Evolutionary conservation across 1,140 invertebrate genomes (phyloP), one percentile per base, ranked within the genome.

Genomic region (Cyrtorhinus lividipennis): DNA sequence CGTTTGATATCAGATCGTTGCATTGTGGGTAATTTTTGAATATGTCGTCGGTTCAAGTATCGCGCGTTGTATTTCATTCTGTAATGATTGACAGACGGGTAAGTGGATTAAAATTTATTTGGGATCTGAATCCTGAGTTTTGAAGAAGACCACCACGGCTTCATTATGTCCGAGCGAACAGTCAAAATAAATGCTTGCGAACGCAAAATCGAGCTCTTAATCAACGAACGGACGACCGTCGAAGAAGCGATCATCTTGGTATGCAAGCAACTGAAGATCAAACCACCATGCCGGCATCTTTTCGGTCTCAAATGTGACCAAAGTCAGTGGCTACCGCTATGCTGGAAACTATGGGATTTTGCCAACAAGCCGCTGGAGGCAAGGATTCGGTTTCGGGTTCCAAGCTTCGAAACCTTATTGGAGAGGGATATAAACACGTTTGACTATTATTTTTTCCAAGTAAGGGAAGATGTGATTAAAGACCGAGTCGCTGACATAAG

Each of bases 361-460:
- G 78, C 76, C 67, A 69, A 72, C 53, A 59, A 59, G n/a, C n/a
- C 10, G n/a, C 83, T 86, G 68, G 84, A 88, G 64, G 84, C 91
- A 68, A 78, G 88, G 61, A 77, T 92, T 64, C 78, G 89, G 65
- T 91, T 85, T 69, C 88, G 86, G 73, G 73, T 81, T 58, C 79
- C 83, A 0, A 79, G 75, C 67, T 70, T 89, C 48, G 74, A 77
- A 26, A 76, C 78, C 61, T 72, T 92, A 15, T 81, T 81, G 64
- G 78, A 79, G 61, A 73, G 86, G 38, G 90, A 92, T 75, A 66
- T 73, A 23, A 79, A 80, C 59, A 84, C 88, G 13, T 90, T 88
- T 70, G 80, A 90, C 68, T 93, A 91, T 74, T 87, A 86, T 71
- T 93, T 90, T 72, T 81, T 84, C 73, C 91, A 94, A 83, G 84